Conservation (phyloP, 2,797 vertebrate species). For the Spinibarbus caldwelli region DNA sequence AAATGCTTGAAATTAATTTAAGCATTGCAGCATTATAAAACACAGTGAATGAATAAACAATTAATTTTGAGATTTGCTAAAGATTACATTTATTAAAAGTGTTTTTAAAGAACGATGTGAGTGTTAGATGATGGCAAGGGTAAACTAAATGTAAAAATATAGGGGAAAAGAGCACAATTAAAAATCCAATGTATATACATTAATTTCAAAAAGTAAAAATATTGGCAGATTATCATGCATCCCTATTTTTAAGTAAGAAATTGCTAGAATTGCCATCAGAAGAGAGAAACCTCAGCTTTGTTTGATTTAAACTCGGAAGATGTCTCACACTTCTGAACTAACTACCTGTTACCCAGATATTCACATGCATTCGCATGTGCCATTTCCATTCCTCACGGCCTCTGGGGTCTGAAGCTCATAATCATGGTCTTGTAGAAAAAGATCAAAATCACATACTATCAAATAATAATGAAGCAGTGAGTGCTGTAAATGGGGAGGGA, state of each 20-base stretch:
- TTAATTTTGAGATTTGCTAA: not conserved
- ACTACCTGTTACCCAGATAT: not conserved
- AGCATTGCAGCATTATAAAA: not conserved
- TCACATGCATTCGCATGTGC: not conserved
- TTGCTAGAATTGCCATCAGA: not conserved
- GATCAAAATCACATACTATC: not conserved
- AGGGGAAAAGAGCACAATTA: not conserved
- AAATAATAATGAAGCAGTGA: conserved; percentile 26
- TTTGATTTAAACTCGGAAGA: not conserved
- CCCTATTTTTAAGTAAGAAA: not conserved
- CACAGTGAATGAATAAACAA: not conserved
- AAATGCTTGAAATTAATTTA: not conserved
- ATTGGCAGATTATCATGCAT: too few species aligned
- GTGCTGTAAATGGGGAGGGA: not conserved
- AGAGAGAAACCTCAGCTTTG: not conserved
- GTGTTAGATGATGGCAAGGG: not conserved
- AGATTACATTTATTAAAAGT: not conserved
- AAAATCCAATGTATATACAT: not conserved
- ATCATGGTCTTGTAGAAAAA: not conserved
- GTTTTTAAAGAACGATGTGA: not conserved
- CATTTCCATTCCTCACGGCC: not conserved
- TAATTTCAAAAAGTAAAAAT: not conserved
- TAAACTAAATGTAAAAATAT: not conserved
- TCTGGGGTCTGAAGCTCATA: conserved; percentile 19
- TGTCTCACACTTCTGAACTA: not conserved